A percentile compares a stretch with the other conserved stretches of the same genome.
Evolutionary conservation across 1,140 invertebrate species (phyloP).

Genomic region (Pseudomyrmex cubaensis): DNA sequence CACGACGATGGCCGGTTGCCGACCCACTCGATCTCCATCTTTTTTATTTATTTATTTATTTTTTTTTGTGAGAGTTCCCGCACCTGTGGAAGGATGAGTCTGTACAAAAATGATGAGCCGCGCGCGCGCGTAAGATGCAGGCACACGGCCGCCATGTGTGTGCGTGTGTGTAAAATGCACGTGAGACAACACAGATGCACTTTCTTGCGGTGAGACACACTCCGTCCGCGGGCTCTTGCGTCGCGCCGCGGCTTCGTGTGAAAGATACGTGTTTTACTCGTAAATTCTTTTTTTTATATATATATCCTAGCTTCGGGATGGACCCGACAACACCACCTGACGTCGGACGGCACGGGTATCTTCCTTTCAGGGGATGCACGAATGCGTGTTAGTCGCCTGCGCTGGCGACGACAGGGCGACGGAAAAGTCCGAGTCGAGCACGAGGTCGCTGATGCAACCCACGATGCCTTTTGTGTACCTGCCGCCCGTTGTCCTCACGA

Average conservation of each 20-base stretch:
- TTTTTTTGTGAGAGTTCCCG: slow-evolving; percentile 26
- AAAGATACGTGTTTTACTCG: slow-evolving; percentile 13
- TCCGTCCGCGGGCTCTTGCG: slow-evolving; percentile 22
- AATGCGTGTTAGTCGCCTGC: slow-evolving; percentile 85
- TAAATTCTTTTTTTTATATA: slow-evolving; percentile 57
- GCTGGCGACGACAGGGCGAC: slow-evolving; percentile 87
- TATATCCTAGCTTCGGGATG: slow-evolving; percentile 63
- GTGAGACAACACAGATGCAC: slow-evolving; percentile 49
- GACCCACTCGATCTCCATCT: slow-evolving; percentile 36
- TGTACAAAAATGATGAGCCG: slow-evolving; percentile 77
- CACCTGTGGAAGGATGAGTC: slow-evolving; percentile 69
- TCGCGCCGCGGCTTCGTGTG: slow-evolving; percentile 4
- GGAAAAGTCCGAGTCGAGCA: slow-evolving; percentile 92
- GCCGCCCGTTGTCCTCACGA: slow-evolving; percentile 88
- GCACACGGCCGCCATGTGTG: slow-evolving; percentile 24
- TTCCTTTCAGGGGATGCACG: slow-evolving; percentile 83
- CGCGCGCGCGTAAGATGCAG: slow-evolving; percentile 35
- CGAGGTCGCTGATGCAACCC: slow-evolving; percentile 93
- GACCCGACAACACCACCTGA: slow-evolving; percentile 65
- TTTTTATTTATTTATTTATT: no score
- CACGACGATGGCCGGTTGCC: slow-evolving; percentile 36
- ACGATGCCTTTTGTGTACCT: slow-evolving; percentile 90
- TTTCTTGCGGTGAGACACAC: slow-evolving; percentile 23
- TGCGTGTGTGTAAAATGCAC: not conserved
- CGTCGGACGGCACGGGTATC: slow-evolving; percentile 63